A percentile compares a stretch with the other conserved stretches of the same genome.
Evolutionary conservation across 2,888 invertebrate species (phyloP).

Genomic region (Labia minor): DNA sequence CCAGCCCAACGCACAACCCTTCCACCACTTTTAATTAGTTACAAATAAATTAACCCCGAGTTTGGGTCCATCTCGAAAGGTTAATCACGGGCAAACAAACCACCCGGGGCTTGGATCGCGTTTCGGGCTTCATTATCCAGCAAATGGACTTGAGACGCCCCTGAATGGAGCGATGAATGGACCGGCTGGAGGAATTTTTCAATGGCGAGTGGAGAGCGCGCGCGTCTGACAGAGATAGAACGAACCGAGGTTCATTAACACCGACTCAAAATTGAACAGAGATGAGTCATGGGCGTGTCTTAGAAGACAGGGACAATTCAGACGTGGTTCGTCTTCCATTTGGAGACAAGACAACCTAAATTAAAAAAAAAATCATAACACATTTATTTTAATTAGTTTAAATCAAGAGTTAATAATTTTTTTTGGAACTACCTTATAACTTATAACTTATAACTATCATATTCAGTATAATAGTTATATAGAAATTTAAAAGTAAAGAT

Average conservation of each 20-base stretch:
- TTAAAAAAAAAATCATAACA: too few relatives aligned
- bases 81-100: slow-evolving; percentile 13
- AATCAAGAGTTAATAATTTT: too few relatives aligned
- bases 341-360: too few relatives aligned
- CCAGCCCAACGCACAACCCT: neutral
- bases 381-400: too few relatives aligned
- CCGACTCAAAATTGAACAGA: neutral
- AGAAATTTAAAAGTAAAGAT: too few relatives aligned
- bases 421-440: too few relatives aligned
- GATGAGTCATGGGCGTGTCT: neutral
- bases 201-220: neutral
- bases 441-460: too few relatives aligned
- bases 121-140: neutral
- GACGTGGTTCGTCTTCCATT: too few relatives aligned
- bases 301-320: too few relatives aligned
- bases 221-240: too few relatives aligned
- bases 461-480: too few relatives aligned
- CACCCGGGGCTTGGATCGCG: neutral
- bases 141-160: neutral
- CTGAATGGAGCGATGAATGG: neutral
- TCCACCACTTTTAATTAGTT: neutral
- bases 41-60: slow-evolving; percentile 3
- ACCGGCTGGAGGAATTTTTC: neutral
- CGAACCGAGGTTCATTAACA: neutral
- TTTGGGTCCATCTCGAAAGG: neutral